Evolutionary conservation across 2,888 invertebrate genomes (phyloP), one percentile per base, ranked within the genome.

Genomic region (Hydropsyche betteni): DNA sequence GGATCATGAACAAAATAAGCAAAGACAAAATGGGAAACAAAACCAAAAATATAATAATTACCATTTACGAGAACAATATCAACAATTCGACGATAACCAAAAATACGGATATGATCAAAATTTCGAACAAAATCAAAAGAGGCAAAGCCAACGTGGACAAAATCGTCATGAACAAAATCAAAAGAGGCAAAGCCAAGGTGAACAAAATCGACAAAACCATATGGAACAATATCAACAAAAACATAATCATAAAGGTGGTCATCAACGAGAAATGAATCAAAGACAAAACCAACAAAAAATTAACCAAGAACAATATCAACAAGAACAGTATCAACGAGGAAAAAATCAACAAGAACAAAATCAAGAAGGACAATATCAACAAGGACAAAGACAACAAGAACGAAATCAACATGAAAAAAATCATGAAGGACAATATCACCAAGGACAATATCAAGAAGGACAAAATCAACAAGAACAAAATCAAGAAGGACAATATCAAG

Each of bases 91-190:
- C 24, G 24, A 24, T 2, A 24, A 2, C 24, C 24, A 24, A 24
- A 24, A 55, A 16, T 14, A 55, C 12, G 55, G 24, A 12, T 24
- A 7, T 7, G 4, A 4, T 3, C 7, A 55, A 55, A 0, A 55
- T 55, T 55, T n/a, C 7, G 1, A 55, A 55, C 55, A 55, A 55
- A 55, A 55, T 55, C 55, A 55, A 55, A 6, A 55, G 12, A n/a
- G 55, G 4, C 14, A 24, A 55, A 10, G 1, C 55, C 55, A 55
- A 55, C 2, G n/a, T 10, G 16, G 12, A 55, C 16, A 1, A 55
- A 64, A 34, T 34, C 33, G 6, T 2, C 64, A 34, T 34, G 12
- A 2, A 34, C 36, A 64, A 33, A 64, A 64, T 24, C 64, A 64
- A 55, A 6, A 55, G 12, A n/a, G 55, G 4, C 14, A 24, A 55